A percentile compares a stretch with the other conserved stretches of the same genome.
Evolutionary conservation across 2,113 vertebrate species (phyloP).

Genomic region (Edolisoma coerulescens): DNA sequence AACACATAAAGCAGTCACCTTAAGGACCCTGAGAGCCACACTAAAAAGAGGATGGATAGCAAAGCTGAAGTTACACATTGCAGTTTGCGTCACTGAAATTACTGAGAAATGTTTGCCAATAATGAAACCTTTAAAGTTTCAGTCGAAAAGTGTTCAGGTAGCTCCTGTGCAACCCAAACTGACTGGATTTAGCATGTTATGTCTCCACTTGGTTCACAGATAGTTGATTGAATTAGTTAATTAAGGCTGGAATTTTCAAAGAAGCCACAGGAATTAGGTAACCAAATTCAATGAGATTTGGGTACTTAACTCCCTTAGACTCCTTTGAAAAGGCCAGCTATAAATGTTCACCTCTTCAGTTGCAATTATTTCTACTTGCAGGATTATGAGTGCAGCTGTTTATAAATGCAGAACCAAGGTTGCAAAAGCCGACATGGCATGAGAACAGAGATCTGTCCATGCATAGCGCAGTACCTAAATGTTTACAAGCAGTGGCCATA

Average conservation of each 20-base stretch:
- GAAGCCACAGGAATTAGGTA: constrained; percentile 52
- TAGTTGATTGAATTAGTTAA: constrained; percentile 36
- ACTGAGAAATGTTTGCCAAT: background rate
- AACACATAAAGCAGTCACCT: background rate
- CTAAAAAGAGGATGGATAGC: background rate
- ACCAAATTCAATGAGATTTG: constrained; percentile 42
- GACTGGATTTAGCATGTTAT: background rate
- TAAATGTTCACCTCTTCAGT: constrained; percentile 15
- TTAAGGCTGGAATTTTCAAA: constrained; percentile 54
- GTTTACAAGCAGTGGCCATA: background rate
- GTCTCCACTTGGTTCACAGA: background rate
- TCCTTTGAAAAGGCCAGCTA: constrained; percentile 48
- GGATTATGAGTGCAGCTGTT: constrained; percentile 28
- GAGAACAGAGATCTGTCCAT: constrained; percentile 43
- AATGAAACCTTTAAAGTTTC: background rate
- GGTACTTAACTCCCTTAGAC: background rate
- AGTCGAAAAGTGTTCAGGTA: background rate
- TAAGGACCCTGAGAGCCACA: background rate
- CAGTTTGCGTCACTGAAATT: background rate
- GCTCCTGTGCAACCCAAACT: background rate
- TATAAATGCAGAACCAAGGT: constrained; percentile 16
- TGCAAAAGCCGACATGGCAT: constrained; percentile 45
- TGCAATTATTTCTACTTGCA: constrained; percentile 31
- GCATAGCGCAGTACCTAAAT: background rate
- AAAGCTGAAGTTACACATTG: background rate